phyloP scores from a whole-genome alignment of 2,113 vertebrate genomes.

The Macaca nemestrina region DNA sequence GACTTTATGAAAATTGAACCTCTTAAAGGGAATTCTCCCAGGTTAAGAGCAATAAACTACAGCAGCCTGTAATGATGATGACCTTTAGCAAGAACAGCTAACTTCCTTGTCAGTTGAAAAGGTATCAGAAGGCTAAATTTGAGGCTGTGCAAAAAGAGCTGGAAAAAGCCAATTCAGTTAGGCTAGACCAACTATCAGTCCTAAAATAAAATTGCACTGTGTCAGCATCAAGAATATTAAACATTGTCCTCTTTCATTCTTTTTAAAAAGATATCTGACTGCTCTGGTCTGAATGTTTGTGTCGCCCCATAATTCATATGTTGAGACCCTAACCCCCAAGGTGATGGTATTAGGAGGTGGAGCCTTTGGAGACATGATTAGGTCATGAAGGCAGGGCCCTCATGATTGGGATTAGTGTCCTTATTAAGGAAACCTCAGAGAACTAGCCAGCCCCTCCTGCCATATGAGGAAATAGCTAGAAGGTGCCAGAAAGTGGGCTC shows the following conservation, averaged over 20 bases:
- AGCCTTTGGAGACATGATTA: background rate
- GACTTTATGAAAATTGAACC: slow-evolving; percentile 74
- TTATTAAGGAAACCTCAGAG: background rate
- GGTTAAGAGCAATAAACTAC: slow-evolving; percentile 68
- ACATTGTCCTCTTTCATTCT: background rate
- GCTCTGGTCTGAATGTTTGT: background rate
- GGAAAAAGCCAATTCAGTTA: slow-evolving; percentile 35
- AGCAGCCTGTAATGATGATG: slow-evolving; percentile 37
- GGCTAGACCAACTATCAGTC: slow-evolving; percentile 32
- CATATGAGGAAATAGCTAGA: background rate
- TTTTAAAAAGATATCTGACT: background rate
- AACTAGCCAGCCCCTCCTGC: too few relatives aligned
- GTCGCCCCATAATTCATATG: background rate
- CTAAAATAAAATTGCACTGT: slow-evolving; percentile 28
- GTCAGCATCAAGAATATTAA: slow-evolving; percentile 25
- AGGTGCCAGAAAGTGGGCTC: background rate
- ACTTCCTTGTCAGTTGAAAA: slow-evolving; percentile 34
- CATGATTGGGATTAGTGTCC: background rate
- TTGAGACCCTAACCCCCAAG: background rate
- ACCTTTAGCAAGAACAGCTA: slow-evolving; percentile 71
- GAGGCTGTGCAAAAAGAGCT: background rate
- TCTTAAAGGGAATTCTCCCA: slow-evolving; percentile 69
- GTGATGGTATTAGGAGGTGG: background rate
- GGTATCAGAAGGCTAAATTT: background rate
- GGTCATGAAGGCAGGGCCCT: background rate